Conservation (phyloP, 1,140 invertebrate species). For the Apis mellifera region Amel_HAv3.1 CM009932.2:10584501-10585000, state of each 20-base stretch:
- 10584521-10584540: slow-evolving; percentile 58
- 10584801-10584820: slow-evolving; percentile 13
- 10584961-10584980: slow-evolving; percentile 73
- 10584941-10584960: slow-evolving; percentile 68
- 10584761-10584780: too few relatives aligned
- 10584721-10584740: too few relatives aligned
- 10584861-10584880: slow-evolving; percentile 68
- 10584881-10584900: slow-evolving; percentile 61
- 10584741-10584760: too few relatives aligned
- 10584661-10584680: slow-evolving; percentile 58
- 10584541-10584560: slow-evolving; percentile 60
- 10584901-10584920: slow-evolving; percentile 30
- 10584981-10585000: slow-evolving; percentile 73
- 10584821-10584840: slow-evolving; percentile 10
- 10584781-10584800: too few relatives aligned
- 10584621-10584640: slow-evolving; percentile 47
- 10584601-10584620: too few relatives aligned
- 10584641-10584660: slow-evolving; percentile 56
- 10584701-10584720: slow-evolving; percentile 49
- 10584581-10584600: slow-evolving; percentile 31
- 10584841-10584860: slow-evolving; percentile 67
- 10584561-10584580: slow-evolving; percentile 67
- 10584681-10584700: slow-evolving; percentile 61
- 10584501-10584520: slow-evolving; percentile 44
- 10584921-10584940: background rate